These are phyloP conservation scores for Crenuchus spilurus DNA, from an alignment of 2,797 vertebrate species.

Conservation along the genomic window DNA sequence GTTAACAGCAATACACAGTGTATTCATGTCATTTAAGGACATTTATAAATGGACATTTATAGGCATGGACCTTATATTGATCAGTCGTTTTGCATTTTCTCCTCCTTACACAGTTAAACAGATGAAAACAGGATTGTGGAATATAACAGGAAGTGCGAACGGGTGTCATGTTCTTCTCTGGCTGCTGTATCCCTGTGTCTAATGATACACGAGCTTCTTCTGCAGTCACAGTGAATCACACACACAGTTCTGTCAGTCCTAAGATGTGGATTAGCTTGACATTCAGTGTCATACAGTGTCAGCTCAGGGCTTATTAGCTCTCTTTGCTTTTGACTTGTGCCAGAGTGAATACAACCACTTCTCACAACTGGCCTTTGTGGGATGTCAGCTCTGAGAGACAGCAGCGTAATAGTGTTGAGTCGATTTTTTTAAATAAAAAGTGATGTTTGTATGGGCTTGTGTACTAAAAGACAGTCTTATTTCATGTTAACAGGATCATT, in stretches of 20 bases:
- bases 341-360: background rate
- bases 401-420: too few species aligned
- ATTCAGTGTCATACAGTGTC: background rate
- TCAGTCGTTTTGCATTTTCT: too few species aligned
- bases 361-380: background rate
- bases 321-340: background rate
- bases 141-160: background rate
- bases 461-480: too few species aligned
- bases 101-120: too few species aligned
- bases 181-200: background rate
- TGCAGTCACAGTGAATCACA: background rate
- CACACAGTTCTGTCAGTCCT: background rate
- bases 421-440: too few species aligned
- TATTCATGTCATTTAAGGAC: too few species aligned
- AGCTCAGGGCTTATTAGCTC: background rate
- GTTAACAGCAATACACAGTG: too few species aligned
- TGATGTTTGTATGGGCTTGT: too few species aligned
- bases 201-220: background rate
- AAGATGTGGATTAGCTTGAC: background rate
- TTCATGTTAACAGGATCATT: too few species aligned
- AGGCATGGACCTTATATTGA: too few species aligned
- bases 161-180: background rate
- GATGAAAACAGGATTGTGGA: too few species aligned
- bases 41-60: too few species aligned
- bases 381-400: background rate